Evolutionary conservation across 2,113 vertebrate genomes (phyloP).

Genomic region (Clarias batrachus): DNA sequence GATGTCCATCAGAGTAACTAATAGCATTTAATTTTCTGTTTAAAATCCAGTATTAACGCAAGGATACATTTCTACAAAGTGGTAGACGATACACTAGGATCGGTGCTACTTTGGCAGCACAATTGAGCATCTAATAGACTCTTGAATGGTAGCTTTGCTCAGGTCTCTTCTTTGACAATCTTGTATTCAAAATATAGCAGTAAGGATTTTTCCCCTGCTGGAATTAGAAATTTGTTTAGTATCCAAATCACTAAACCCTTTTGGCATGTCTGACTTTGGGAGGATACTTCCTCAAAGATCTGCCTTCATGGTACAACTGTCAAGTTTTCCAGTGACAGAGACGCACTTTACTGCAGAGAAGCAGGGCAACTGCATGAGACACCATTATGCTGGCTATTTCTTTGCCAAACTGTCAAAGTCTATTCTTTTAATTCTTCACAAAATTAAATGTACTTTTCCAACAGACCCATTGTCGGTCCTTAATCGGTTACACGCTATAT

Average conservation of each 20-base stretch:
- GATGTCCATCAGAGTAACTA: neutral
- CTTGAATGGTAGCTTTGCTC: neutral
- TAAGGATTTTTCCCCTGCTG: neutral
- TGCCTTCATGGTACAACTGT: slow-evolving; percentile 14
- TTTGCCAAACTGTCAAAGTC: neutral
- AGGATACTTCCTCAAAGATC: neutral
- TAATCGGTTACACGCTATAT: neutral
- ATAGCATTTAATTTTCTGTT: neutral
- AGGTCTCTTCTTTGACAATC: neutral
- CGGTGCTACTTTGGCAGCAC: neutral
- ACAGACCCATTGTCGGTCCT: neutral
- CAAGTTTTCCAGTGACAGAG: slow-evolving; percentile 4
- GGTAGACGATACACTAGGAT: neutral
- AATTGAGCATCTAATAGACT: neutral
- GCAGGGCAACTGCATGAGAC: neutral
- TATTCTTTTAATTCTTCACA: neutral
- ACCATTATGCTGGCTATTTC: neutral
- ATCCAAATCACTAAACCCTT: slow-evolving; percentile 1
- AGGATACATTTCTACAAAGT: neutral
- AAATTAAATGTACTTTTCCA: neutral
- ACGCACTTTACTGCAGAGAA: neutral
- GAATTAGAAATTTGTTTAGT: neutral
- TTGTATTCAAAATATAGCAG: neutral
- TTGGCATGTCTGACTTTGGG: neutral
- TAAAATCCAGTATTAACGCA: neutral